A percentile compares a stretch with the other conserved stretches of the same genome.
phyloP scores from a whole-genome alignment of 2,113 vertebrate genomes.

The Hippocampus comes region DNA sequence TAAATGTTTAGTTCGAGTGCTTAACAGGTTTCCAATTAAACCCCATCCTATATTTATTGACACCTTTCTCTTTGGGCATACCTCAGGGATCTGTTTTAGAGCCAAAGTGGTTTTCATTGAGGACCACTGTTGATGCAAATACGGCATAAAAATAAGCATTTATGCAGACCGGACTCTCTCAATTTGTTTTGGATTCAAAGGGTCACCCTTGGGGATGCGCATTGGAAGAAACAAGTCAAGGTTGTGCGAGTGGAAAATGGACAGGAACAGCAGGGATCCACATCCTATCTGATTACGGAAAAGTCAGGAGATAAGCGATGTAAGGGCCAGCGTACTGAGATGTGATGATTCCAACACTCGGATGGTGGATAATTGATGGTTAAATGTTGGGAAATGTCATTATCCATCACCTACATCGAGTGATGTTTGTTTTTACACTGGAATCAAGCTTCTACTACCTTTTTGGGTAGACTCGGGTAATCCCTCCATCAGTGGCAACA shows the following conservation, averaged over 20 bases:
- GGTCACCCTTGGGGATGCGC: not conserved
- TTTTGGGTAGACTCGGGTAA: constrained; percentile 91
- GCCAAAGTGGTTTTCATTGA: not conserved
- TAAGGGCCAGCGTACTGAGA: not conserved
- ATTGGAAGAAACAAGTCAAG: constrained; percentile 5
- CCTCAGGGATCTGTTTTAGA: constrained; percentile 4
- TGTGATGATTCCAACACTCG: not conserved
- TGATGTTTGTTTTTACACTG: not conserved
- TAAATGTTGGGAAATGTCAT: not conserved
- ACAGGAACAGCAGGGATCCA: not conserved
- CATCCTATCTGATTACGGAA: not conserved
- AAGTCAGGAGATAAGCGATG: constrained; percentile 2
- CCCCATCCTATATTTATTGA: not conserved
- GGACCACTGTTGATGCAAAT: not conserved
- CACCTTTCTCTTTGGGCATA: not conserved
- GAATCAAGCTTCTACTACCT: constrained; percentile 72
- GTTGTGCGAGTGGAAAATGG: constrained; percentile 1
- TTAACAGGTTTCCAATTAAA: not conserved
- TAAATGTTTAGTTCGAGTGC: not conserved
- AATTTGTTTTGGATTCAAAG: constrained; percentile 2
- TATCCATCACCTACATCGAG: not conserved
- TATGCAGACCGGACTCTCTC: constrained; percentile 1
- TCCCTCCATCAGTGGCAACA: constrained; percentile 93
- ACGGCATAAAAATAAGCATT: not conserved
- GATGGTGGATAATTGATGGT: not conserved